A percentile compares a stretch with the other conserved stretches of the same genome.
Conservation (phyloP, 2,797 vertebrate species). For the Vespertilio murinus region DNA sequence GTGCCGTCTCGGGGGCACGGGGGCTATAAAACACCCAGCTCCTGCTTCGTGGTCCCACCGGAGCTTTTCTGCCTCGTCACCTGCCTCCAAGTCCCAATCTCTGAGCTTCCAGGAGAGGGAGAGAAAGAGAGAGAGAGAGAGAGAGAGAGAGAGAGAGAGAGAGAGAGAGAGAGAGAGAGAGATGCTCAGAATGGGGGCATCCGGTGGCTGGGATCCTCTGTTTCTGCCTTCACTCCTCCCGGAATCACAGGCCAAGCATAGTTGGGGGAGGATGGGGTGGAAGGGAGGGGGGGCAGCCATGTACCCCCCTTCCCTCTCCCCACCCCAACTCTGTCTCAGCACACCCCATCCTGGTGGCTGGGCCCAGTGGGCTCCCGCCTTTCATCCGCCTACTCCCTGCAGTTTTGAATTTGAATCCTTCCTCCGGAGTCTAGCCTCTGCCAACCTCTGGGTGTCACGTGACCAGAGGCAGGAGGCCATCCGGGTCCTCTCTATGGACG, state of each 20-base stretch:
- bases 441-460: accelerated
- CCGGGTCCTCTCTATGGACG: neutral
- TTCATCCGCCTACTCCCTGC: neutral
- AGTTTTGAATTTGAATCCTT: neutral
- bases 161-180: no score
- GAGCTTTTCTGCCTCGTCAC: accelerated
- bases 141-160: no score
- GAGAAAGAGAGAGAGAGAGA: no score
- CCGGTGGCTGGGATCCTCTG: accelerated
- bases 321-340: neutral
- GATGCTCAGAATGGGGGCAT: neutral
- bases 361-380: neutral
- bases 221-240: no score
- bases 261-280: no score
- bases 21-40: neutral
- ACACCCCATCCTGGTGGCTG: accelerated
- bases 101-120: neutral
- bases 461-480: neutral
- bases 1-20: accelerated
- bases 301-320: no score
- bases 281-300: neutral
- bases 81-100: accelerated
- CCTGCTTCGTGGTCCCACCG: neutral
- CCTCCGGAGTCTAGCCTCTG: neutral
- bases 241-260: neutral